These are phyloP conservation scores for Erebia ligea DNA, from an alignment of 2,888 invertebrate genomes.

Conservation along the genomic window DNA sequence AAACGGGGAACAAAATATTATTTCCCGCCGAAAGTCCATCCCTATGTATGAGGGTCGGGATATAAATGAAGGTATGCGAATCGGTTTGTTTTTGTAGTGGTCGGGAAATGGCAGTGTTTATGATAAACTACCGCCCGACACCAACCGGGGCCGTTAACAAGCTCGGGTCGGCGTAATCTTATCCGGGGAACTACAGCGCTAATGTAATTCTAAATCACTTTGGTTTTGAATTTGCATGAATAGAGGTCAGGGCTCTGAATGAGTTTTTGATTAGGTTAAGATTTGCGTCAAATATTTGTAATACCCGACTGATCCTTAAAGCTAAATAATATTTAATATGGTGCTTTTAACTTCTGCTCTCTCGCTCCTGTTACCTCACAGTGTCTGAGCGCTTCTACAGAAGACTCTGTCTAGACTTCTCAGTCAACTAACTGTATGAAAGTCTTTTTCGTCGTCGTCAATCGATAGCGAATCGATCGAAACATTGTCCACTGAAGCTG, in stretches of 20 bases:
- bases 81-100: constrained; percentile 41
- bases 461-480: no score
- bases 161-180: neutral
- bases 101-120: constrained; percentile 39
- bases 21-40: constrained; percentile 40
- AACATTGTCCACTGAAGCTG: no score
- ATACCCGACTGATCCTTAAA: no score
- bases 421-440: no score
- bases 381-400: no score
- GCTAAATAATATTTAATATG: no score
- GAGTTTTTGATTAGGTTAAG: neutral
- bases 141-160: constrained; percentile 9
- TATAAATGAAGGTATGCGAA: constrained; percentile 39
- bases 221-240: neutral
- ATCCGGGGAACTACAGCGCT: neutral
- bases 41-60: constrained; percentile 44
- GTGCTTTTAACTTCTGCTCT: no score
- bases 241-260: neutral
- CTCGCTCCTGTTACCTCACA: no score
- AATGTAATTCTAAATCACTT: neutral
- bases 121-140: constrained; percentile 25
- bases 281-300: no score
- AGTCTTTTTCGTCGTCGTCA: no score
- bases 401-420: no score
- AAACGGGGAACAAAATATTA: constrained; percentile 42